phyloP scores from a whole-genome alignment of 2,888 invertebrate species.

The Tiphia femorata region DNA sequence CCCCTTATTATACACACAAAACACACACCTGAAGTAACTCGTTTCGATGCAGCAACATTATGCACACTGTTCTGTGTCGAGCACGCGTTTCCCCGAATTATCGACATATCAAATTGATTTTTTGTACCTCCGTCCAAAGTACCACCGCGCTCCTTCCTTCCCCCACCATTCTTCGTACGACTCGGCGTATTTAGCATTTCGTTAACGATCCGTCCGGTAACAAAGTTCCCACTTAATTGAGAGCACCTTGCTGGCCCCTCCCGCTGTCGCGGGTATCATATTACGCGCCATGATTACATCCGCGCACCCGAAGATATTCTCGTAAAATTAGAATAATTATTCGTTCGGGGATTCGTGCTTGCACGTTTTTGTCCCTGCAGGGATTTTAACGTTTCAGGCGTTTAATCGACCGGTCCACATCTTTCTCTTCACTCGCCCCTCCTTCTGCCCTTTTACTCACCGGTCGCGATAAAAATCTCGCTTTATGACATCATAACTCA shows the following conservation, averaged over 20 bases:
- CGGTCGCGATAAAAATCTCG: conserved; percentile 29
- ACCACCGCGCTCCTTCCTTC: conserved; percentile 2
- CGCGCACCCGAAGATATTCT: conserved; percentile 15
- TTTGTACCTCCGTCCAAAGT: too few species aligned
- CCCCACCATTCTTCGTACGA: neutral
- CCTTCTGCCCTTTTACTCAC: neutral
- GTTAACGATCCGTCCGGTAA: conserved; percentile 8
- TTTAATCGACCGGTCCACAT: too few species aligned
- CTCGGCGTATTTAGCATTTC: neutral
- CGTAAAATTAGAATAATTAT: conserved; percentile 27
- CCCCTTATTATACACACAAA: too few species aligned
- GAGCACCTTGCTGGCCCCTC: conserved; percentile 20
- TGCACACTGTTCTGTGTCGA: neutral
- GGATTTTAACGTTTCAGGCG: too few species aligned
- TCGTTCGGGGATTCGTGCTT: neutral
- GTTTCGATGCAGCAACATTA: too few species aligned
- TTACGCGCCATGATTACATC: conserved; percentile 3
- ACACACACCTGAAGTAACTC: too few species aligned
- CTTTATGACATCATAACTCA: conserved; percentile 34
- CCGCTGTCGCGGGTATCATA: conserved; percentile 2
- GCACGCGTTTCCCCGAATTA: neutral
- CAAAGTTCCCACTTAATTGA: conserved; percentile 28
- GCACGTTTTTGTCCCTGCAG: conserved; percentile 1
- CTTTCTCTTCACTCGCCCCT: neutral
- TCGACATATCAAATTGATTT: neutral